phyloP scores from a whole-genome alignment of 1,140 invertebrate species.

The Wasmannia auropunctata region DNA sequence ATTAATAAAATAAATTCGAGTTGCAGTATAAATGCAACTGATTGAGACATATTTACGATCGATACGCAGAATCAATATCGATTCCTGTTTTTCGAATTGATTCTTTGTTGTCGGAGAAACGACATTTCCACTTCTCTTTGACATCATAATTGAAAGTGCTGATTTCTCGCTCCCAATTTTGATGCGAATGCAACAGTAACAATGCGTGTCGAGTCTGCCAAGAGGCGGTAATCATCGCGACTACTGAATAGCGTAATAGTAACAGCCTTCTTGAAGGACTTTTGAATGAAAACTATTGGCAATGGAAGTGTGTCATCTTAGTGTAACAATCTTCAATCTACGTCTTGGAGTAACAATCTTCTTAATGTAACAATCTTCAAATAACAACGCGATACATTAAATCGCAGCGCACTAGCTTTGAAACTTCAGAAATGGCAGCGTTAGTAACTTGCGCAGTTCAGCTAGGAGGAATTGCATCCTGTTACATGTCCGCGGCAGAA shows the following conservation, averaged over 20 bases:
- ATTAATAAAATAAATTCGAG: neutral
- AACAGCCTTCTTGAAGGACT: neutral
- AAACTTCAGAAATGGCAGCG: conserved; percentile 54
- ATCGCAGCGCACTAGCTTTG: conserved; percentile 34
- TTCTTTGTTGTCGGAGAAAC: neutral
- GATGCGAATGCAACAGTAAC: neutral
- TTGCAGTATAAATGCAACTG: neutral
- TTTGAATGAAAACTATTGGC: conserved; percentile 36
- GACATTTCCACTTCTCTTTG: neutral
- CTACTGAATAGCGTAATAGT: neutral
- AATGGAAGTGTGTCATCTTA: neutral
- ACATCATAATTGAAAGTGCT: neutral
- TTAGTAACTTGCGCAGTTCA: conserved; percentile 39
- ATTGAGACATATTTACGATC: neutral
- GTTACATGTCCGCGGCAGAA: conserved; percentile 44
- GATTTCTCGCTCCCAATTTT: conserved; percentile 7
- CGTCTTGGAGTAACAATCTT: conserved; percentile 28
- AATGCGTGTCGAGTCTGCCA: neutral
- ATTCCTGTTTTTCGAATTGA: neutral
- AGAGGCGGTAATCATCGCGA: conserved; percentile 11
- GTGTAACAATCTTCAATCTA: conserved; percentile 22
- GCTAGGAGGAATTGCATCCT: conserved; percentile 43
- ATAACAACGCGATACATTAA: conserved; percentile 49
- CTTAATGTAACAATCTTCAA: conserved; percentile 49
- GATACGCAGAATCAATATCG: neutral